Percentiles rank a stretch among this genome's conserved stretches.
phyloP scores from a whole-genome alignment of 2,888 invertebrate genomes.

The Cheilosia variabilis region DNA sequence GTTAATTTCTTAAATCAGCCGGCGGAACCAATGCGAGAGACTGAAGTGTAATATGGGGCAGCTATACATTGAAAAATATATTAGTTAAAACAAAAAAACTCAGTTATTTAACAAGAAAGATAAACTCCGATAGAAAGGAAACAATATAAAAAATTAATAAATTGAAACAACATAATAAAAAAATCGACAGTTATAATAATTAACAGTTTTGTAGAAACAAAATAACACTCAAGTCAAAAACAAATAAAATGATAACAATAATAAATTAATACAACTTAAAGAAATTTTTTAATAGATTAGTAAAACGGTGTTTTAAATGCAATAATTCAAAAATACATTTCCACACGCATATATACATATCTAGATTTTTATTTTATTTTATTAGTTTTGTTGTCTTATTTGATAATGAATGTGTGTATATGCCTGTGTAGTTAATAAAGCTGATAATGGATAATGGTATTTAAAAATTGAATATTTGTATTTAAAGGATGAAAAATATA shows the following conservation, averaged over 20 bases:
- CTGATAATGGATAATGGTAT: slow-evolving; percentile 32
- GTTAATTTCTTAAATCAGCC: slow-evolving; percentile 86
- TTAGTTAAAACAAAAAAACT: slow-evolving; percentile 57
- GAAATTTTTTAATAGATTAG: slow-evolving; percentile 50
- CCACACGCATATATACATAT: slow-evolving; percentile 44
- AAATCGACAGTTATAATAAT: slow-evolving; percentile 33
- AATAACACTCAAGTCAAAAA: slow-evolving; percentile 40
- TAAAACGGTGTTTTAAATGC: slow-evolving; percentile 48
- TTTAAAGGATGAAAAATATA: slow-evolving; percentile 37
- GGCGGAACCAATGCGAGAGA: slow-evolving; percentile 90
- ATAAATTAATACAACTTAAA: slow-evolving; percentile 56
- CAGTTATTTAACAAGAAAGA: slow-evolving; percentile 45
- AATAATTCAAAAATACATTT: slow-evolving; percentile 38
- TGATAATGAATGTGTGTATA: slow-evolving; percentile 84
- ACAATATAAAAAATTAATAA: slow-evolving; percentile 49
- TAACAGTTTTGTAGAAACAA: slow-evolving; percentile 58
- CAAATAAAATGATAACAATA: slow-evolving; percentile 56
- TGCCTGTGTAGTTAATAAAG: slow-evolving; percentile 84
- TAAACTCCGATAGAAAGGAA: slow-evolving; percentile 38
- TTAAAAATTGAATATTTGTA: slow-evolving; percentile 56
- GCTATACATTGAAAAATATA: slow-evolving; percentile 69
- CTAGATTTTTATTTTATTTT: slow-evolving; percentile 24
- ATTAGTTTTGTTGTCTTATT: slow-evolving; percentile 5
- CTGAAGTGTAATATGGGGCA: slow-evolving; percentile 87
- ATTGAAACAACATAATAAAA: slow-evolving; percentile 27